These are phyloP conservation scores for Siniperca scherzeri DNA, from an alignment of 2,797 vertebrate genomes.

Conservation along the genomic window DNA sequence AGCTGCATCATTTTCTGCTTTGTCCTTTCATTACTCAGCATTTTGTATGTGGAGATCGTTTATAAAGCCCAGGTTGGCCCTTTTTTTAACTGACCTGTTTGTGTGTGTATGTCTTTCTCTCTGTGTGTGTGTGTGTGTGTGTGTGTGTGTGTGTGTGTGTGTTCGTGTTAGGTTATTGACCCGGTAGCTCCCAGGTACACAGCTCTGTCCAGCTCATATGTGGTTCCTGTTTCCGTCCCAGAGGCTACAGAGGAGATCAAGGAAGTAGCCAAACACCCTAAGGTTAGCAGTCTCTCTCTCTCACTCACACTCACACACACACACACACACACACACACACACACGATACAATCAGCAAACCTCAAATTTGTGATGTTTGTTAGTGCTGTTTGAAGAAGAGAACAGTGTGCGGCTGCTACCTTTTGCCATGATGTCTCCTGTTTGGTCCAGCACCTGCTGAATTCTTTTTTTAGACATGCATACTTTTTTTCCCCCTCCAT, in stretches of 20 bases:
- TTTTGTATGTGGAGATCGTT: conserved; percentile 1
- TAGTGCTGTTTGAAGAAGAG: background rate
- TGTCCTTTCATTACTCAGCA: conserved; percentile 47
- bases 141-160: conserved; percentile 30
- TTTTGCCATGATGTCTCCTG: no score
- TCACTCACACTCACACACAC: no score
- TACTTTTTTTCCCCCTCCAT: no score
- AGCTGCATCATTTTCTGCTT: conserved; percentile 49
- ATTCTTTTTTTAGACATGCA: no score
- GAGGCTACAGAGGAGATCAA: conserved; percentile 92
- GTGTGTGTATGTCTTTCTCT: conserved; percentile 16
- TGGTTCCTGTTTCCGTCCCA: conserved; percentile 89
- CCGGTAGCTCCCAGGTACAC: conserved; percentile 95
- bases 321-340: no score
- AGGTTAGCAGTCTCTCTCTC: conserved; percentile 82
- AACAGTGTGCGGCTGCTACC: no score
- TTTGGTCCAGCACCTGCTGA: no score
- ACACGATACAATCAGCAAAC: background rate
- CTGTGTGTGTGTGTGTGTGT: background rate
- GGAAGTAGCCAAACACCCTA: conserved; percentile 96
- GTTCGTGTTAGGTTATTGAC: conserved; percentile 92
- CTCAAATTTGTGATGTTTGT: background rate
- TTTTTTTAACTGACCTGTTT: conserved; percentile 28
- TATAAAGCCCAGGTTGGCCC: background rate
- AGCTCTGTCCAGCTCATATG: conserved; percentile 91